Conservation (phyloP, 1,140 invertebrate species). For the Drosophila funebris region DNA sequence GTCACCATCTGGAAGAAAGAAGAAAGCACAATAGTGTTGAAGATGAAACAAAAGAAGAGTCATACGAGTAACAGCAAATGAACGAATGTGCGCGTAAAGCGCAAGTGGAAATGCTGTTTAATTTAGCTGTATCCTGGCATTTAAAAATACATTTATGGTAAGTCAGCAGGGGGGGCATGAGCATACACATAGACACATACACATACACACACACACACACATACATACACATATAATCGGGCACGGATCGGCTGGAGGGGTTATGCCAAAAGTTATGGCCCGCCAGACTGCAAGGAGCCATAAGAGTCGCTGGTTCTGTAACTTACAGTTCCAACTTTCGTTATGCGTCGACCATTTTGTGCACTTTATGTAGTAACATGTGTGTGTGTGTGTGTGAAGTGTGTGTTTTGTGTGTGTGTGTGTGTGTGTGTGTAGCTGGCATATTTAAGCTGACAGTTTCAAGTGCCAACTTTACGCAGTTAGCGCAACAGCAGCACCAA, state of each 20-base stretch:
- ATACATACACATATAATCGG: background rate
- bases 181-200: background rate
- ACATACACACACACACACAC: no score
- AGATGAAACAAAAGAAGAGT: background rate
- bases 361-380: conserved; percentile 75
- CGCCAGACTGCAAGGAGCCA: conserved; percentile 50
- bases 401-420: conserved; percentile 22
- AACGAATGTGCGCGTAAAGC: conserved; percentile 45
- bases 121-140: conserved; percentile 53
- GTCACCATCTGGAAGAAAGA: conserved; percentile 96
- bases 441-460: conserved; percentile 82
- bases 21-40: background rate
- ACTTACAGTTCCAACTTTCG: conserved; percentile 76
- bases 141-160: conserved; percentile 74
- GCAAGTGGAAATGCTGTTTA: conserved; percentile 54
- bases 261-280: conserved; percentile 61
- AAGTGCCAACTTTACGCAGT: conserved; percentile 81
- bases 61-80: conserved; percentile 29
- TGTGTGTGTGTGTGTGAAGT: conserved; percentile 23
- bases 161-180: background rate
- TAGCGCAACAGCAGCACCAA: conserved; percentile 73
- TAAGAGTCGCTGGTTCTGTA: conserved; percentile 46
- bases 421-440: conserved; percentile 67
- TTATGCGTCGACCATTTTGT: conserved; percentile 76
- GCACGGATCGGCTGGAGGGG: conserved; percentile 2